phyloP scores from a whole-genome alignment of 2,888 invertebrate genomes.

The Neoaliturus tenellus region DNA sequence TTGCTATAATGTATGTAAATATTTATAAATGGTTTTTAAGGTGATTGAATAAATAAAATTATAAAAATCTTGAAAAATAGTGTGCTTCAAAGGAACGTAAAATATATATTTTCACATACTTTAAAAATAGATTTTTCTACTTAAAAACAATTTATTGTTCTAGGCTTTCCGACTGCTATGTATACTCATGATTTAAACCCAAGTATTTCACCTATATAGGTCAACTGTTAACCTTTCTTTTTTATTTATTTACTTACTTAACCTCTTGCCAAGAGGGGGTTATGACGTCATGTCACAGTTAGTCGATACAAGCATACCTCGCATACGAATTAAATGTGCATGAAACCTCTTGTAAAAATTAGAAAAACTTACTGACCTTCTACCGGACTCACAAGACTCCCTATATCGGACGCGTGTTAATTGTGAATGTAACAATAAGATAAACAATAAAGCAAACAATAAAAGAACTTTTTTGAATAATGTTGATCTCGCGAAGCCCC shows the following conservation, averaged over 20 bases:
- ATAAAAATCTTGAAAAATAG: too few species aligned
- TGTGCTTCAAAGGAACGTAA: too few species aligned
- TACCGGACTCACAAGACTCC: background rate
- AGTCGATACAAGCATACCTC: background rate
- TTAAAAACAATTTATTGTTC: too few species aligned
- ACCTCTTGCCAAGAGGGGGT: constrained; percentile 17
- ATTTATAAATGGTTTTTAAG: too few species aligned
- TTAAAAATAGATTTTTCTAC: too few species aligned
- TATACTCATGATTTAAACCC: too few species aligned
- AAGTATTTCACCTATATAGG: too few species aligned
- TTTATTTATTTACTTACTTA: constrained; percentile 5
- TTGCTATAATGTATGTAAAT: too few species aligned
- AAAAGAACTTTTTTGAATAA: constrained; percentile 51
- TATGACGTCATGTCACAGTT: background rate
- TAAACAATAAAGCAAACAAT: constrained; percentile 46
- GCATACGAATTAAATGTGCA: background rate
- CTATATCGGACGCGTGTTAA: constrained; percentile 37
- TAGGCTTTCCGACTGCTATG: too few species aligned
- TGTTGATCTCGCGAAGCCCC: constrained; percentile 38
- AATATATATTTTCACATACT: too few species aligned
- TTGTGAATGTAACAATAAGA: constrained; percentile 48
- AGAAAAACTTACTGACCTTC: background rate
- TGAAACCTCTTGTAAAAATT: background rate
- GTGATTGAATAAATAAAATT: too few species aligned
- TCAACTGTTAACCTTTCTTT: background rate